Evolutionary conservation across 2,113 vertebrate genomes (phyloP).

Genomic region (Nothocercus nigrocapillus): DNA sequence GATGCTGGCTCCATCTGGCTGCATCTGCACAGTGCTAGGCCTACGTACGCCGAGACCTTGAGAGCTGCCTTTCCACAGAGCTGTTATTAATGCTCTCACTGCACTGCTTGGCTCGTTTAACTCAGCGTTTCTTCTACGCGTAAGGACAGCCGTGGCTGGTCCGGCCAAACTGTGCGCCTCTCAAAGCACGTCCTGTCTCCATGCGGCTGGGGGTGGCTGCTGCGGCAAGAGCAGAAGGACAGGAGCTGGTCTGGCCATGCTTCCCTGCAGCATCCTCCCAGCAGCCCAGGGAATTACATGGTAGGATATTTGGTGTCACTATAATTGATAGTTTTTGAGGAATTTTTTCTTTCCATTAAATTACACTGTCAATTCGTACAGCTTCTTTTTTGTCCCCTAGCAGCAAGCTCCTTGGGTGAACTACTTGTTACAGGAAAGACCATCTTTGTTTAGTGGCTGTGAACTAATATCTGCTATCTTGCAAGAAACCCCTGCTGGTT

Average conservation of each 20-base stretch:
- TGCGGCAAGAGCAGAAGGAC: background rate
- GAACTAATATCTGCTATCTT: background rate
- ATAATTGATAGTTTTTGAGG: background rate
- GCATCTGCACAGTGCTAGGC: background rate
- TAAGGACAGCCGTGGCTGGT: background rate
- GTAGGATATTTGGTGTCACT: background rate
- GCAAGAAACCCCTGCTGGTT: background rate
- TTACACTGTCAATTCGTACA: background rate
- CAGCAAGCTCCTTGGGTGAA: background rate
- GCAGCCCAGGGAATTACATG: background rate
- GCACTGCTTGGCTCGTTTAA: background rate
- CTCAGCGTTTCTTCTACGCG: background rate
- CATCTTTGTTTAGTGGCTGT: background rate
- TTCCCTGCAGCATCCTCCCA: background rate
- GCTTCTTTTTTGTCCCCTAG: background rate
- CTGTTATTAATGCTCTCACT: background rate
- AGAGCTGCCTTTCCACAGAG: background rate
- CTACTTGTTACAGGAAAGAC: background rate
- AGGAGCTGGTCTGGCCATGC: background rate
- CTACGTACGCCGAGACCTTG: background rate
- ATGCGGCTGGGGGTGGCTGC: background rate
- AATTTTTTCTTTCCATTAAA: background rate
- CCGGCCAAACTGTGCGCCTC: fast-evolving
- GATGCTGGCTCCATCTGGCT: fast-evolving
- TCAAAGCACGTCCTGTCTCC: fast-evolving